Conservation (phyloP, 2,888 invertebrate genomes). For the Cylloceria caligata region DNA sequence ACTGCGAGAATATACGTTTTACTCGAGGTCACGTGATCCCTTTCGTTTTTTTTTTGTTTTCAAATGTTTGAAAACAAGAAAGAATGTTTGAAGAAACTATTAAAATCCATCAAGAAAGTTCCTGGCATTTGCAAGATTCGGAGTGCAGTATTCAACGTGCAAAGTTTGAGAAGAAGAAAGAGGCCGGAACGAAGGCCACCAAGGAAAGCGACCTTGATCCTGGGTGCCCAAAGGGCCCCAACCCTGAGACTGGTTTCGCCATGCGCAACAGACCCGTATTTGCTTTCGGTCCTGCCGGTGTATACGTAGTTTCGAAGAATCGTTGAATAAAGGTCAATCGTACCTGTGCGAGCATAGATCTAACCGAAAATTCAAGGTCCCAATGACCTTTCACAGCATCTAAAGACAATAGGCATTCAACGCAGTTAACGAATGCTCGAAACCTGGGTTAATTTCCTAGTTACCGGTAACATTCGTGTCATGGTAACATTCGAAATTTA, state of each 20-base stretch:
- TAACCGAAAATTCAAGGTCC: not conserved
- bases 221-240: slow-evolving; percentile 71
- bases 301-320: slow-evolving; percentile 2
- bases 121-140: not conserved
- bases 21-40: too few species aligned
- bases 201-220: slow-evolving; percentile 74
- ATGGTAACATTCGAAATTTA: not conserved
- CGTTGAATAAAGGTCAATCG: not conserved
- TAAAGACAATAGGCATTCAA: too few species aligned
- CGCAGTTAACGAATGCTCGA: too few species aligned
- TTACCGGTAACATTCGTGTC: too few species aligned
- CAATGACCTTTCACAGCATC: not conserved
- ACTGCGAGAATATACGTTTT: too few species aligned
- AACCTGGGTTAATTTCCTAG: too few species aligned
- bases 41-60: too few species aligned
- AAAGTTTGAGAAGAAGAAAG: slow-evolving; percentile 15
- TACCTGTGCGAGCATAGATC: not conserved
- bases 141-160: not conserved
- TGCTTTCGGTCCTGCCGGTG: not conserved
- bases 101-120: too few species aligned
- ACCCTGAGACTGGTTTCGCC: slow-evolving; percentile 73
- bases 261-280: slow-evolving; percentile 48
- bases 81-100: too few species aligned
- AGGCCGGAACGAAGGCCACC: slow-evolving; percentile 68
- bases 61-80: too few species aligned